phyloP scores from a whole-genome alignment of 2,888 invertebrate species.

The Callosobruchus maculatus region DNA sequence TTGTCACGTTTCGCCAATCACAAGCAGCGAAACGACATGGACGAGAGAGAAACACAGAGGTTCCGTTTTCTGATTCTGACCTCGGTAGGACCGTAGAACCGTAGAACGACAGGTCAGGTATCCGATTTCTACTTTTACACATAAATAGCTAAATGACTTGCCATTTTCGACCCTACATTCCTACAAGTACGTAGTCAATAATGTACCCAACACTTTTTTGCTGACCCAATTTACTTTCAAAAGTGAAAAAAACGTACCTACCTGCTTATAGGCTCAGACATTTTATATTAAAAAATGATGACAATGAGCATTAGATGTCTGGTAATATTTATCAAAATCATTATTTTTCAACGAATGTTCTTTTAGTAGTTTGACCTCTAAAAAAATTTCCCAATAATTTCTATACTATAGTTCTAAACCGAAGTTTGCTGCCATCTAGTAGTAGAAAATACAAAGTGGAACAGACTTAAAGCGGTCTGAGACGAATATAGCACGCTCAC shows the following conservation, averaged over 20 bases:
- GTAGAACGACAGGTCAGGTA: no score
- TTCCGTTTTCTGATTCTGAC: neutral
- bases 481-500: neutral
- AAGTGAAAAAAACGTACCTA: neutral
- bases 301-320: neutral
- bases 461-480: neutral
- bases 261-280: neutral
- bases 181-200: neutral
- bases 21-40: neutral
- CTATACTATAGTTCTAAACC: neutral
- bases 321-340: neutral
- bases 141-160: neutral
- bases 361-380: neutral
- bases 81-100: no score
- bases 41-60: neutral
- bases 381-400: neutral
- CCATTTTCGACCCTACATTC: neutral
- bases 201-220: neutral
- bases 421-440: neutral
- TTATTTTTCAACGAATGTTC: neutral
- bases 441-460: neutral
- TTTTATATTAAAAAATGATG: neutral
- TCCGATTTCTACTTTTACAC: neutral
- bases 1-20: slow-evolving; percentile 17
- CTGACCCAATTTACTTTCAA: neutral